These are phyloP conservation scores for Aurelia coerulea DNA, from an alignment of 30 jellyfish, hydroid and myxozoan species.

Conservation along the genomic window DNA sequence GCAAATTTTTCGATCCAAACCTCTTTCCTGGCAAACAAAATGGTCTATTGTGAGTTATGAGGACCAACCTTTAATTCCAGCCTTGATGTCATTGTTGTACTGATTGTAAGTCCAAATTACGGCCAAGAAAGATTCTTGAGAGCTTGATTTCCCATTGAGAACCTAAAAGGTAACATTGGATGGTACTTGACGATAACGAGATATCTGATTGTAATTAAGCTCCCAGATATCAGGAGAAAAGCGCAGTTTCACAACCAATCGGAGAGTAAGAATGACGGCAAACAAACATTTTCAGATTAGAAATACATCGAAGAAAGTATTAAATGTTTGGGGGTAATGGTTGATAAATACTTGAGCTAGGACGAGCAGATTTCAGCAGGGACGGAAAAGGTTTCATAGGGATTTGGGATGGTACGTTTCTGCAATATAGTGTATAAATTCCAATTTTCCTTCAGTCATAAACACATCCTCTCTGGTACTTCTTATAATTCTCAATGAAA, in stretches of 20 bases:
- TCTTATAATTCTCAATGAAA: too few species aligned
- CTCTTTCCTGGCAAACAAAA: too few species aligned
- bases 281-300: background rate
- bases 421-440: too few species aligned
- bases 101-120: slow-evolving; percentile 89
- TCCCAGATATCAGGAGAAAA: background rate
- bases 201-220: background rate
- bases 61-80: slow-evolving; percentile 68
- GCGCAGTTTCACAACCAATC: background rate
- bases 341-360: too few species aligned
- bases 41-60: too few species aligned
- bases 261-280: background rate
- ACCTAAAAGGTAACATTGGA: slow-evolving; percentile 29
- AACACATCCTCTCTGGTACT: too few species aligned
- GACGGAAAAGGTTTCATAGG: too few species aligned
- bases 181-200: background rate
- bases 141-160: slow-evolving; percentile 60
- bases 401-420: too few species aligned
- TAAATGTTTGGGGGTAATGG: too few species aligned
- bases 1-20: too few species aligned
- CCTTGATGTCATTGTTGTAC: slow-evolving; percentile 31
- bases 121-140: slow-evolving; percentile 76
- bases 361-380: too few species aligned
- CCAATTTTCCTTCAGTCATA: too few species aligned
- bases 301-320: background rate